Conservation (phyloP, 2,888 invertebrate genomes). For the Sympetrum striolatum region DNA sequence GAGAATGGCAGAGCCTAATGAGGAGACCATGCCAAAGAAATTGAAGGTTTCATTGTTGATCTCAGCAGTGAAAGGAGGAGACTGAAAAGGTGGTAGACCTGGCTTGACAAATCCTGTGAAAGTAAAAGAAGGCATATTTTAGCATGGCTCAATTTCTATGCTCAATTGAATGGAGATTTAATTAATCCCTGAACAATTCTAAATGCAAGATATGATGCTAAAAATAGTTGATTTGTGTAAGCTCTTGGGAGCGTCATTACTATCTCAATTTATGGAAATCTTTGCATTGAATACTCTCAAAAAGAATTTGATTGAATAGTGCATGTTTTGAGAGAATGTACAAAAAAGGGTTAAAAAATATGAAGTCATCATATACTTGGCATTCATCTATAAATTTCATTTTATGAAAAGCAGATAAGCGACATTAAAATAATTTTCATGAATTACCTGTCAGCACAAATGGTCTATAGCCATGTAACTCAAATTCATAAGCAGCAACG, state of each 20-base stretch:
- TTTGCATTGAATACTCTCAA: no score
- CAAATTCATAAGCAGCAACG: slow-evolving; percentile 70
- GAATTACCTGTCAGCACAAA: slow-evolving; percentile 70
- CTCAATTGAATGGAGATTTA: not conserved
- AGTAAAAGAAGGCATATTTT: not conserved
- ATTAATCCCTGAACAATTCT: not conserved
- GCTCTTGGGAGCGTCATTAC: no score
- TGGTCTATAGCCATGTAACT: slow-evolving; percentile 65
- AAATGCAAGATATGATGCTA: not conserved
- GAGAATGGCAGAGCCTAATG: slow-evolving; percentile 69
- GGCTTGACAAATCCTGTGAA: slow-evolving; percentile 71
- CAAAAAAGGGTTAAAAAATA: no score
- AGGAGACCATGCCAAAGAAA: slow-evolving; percentile 66
- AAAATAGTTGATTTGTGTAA: not conserved
- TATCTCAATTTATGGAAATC: no score
- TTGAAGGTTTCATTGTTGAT: slow-evolving; percentile 65
- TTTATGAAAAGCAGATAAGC: no score
- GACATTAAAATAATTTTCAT: no score
- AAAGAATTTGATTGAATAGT: no score
- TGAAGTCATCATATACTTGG: no score
- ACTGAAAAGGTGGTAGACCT: slow-evolving; percentile 69
- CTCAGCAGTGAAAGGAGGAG: slow-evolving; percentile 72
- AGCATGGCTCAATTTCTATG: not conserved
- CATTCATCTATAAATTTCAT: no score
- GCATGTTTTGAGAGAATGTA: no score